Conservation (phyloP, 2,888 invertebrate species). For the Noctua pronuba region DNA sequence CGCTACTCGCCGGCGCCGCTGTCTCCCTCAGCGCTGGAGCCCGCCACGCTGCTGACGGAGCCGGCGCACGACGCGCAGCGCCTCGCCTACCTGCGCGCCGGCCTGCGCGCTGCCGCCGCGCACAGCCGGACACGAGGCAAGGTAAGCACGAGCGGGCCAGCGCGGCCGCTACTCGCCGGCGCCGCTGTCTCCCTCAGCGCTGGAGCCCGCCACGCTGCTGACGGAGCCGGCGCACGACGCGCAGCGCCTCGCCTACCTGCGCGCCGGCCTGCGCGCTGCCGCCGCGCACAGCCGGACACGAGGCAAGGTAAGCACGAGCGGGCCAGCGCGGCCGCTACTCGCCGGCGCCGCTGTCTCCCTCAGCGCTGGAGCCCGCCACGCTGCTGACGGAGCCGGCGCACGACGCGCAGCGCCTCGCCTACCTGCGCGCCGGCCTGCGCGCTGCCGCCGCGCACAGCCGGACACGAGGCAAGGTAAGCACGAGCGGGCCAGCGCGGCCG, state of each 20-base stretch:
- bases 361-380: conserved; percentile 93
- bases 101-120: conserved; percentile 86
- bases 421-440: conserved; percentile 93
- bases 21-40: conserved; percentile 91
- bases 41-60: conserved; percentile 94
- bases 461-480: neutral
- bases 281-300: neutral
- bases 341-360: conserved; percentile 92
- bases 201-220: conserved; percentile 94
- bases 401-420: conserved; percentile 94
- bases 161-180: conserved; percentile 95
- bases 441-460: neutral
- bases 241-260: conserved; percentile 93
- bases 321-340: conserved; percentile 93
- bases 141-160: conserved; percentile 58
- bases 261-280: conserved; percentile 91
- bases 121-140: neutral
- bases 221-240: conserved; percentile 94
- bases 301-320: neutral
- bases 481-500: conserved; percentile 87
- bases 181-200: conserved; percentile 91
- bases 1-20: conserved; percentile 96
- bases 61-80: conserved; percentile 94
- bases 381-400: conserved; percentile 94
- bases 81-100: conserved; percentile 93